These are phyloP conservation scores for Onchidella celtica DNA, from an alignment of 2,888 invertebrate species.

Conservation along the genomic window DNA sequence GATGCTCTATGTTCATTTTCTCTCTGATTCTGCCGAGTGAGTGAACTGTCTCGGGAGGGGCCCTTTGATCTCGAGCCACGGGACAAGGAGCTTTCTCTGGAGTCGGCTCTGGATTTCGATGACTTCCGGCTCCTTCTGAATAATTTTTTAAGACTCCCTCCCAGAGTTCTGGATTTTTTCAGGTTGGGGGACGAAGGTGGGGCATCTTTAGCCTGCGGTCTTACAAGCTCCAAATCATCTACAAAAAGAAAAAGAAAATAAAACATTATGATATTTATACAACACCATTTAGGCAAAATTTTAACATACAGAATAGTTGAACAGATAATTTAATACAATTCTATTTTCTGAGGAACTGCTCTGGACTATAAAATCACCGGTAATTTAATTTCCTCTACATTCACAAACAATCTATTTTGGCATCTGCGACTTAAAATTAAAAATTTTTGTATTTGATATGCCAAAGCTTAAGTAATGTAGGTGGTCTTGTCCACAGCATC, in stretches of 20 bases:
- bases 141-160: conserved; percentile 74
- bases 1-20: conserved; percentile 51
- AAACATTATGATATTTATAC: too few species aligned
- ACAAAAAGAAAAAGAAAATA: conserved; percentile 48
- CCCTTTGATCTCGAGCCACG: conserved; percentile 65
- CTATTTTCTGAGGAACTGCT: too few species aligned
- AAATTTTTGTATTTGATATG: too few species aligned
- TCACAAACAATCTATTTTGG: too few species aligned
- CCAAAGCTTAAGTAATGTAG: too few species aligned
- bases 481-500: too few species aligned
- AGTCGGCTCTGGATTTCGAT: conserved; percentile 64
- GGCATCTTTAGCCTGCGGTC: conserved; percentile 56
- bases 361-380: too few species aligned
- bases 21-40: conserved; percentile 55
- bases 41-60: conserved; percentile 70
- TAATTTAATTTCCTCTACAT: too few species aligned
- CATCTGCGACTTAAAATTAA: too few species aligned
- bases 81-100: conserved; percentile 73
- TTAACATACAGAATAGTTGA: too few species aligned
- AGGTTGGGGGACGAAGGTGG: conserved; percentile 66
- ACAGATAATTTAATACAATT: too few species aligned
- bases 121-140: conserved; percentile 71
- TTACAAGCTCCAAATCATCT: conserved; percentile 73
- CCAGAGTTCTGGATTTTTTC: conserved; percentile 74
- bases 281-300: too few species aligned